These are phyloP conservation scores for Panagrolaimus sp. DNA, from an alignment of 1,140 invertebrate species.

Conservation along the genomic window DNA sequence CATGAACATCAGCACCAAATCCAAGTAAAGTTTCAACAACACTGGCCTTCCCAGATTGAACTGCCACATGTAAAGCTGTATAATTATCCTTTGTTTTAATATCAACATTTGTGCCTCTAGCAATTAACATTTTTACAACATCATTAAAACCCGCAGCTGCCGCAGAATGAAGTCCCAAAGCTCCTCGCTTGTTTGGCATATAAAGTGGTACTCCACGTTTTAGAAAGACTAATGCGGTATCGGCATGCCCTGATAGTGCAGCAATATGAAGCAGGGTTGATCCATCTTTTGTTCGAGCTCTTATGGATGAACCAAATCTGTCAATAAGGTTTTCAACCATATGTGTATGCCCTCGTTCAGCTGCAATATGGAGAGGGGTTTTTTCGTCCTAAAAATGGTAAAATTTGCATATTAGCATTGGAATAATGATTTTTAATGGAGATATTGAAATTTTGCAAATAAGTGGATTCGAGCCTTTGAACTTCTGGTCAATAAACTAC, in stretches of 20 bases:
- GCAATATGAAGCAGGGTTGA: constrained; percentile 97
- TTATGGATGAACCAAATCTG: constrained; percentile 73
- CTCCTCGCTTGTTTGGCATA: constrained; percentile 86
- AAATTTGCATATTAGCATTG: neutral
- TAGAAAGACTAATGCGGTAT: constrained; percentile 94
- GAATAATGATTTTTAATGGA: constrained; percentile 19
- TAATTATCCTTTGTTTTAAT: constrained; percentile 91
- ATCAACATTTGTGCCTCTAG: constrained; percentile 91
- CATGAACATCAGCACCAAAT: constrained; percentile 90
- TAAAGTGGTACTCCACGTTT: constrained; percentile 97
- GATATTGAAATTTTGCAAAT: constrained; percentile 8
- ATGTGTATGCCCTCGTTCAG: constrained; percentile 86
- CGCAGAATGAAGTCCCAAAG: constrained; percentile 63
- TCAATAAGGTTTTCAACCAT: constrained; percentile 92
- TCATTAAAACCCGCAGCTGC: constrained; percentile 77
- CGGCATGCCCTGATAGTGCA: constrained; percentile 82
- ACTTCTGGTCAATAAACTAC: too few species aligned
- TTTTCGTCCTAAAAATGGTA: constrained; percentile 68
- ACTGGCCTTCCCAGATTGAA: constrained; percentile 85
- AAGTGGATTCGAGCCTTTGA: neutral
- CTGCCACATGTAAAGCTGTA: constrained; percentile 96
- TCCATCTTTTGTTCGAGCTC: constrained; percentile 70
- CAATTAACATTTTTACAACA: constrained; percentile 87
- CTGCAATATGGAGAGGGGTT: constrained; percentile 91
- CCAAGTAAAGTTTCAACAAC: constrained; percentile 93